phyloP scores from a whole-genome alignment of 2,888 invertebrate genomes.

The Brachypterus glaber region DNA sequence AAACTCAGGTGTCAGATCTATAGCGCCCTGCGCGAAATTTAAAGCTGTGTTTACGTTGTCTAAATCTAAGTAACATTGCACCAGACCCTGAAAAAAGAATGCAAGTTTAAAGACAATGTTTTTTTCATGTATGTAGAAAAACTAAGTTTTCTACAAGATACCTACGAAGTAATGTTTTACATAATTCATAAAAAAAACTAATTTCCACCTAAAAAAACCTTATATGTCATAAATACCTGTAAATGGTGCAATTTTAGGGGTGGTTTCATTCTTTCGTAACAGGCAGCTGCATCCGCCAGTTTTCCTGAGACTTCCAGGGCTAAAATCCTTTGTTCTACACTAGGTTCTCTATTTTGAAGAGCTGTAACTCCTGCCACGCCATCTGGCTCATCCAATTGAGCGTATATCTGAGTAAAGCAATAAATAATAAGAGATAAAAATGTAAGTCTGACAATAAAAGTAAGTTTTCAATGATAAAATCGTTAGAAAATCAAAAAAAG shows the following conservation, averaged over 20 bases:
- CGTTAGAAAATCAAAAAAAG: too few relatives aligned
- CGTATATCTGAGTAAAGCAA: constrained; percentile 56
- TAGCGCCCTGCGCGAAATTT: constrained; percentile 60
- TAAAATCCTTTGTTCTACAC: constrained; percentile 71
- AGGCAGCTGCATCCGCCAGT: constrained; percentile 74
- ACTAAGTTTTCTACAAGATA: neutral
- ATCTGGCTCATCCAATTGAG: constrained; percentile 81
- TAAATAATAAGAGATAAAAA: neutral
- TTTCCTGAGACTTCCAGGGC: constrained; percentile 78
- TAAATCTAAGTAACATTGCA: constrained; percentile 75
- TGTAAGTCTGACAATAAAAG: too few relatives aligned
- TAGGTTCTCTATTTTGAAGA: constrained; percentile 65
- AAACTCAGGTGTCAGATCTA: constrained; percentile 50
- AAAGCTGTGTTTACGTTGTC: constrained; percentile 82
- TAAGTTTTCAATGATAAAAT: too few relatives aligned
- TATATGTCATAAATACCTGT: constrained; percentile 26
- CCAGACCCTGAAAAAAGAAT: constrained; percentile 56
- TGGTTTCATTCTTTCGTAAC: constrained; percentile 73
- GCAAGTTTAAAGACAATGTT: too few relatives aligned
- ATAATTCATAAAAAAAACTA: neutral
- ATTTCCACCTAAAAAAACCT: neutral
- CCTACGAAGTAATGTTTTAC: neutral
- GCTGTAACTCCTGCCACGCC: constrained; percentile 75
- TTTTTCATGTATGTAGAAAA: too few relatives aligned
- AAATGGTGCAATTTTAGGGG: constrained; percentile 40